Conservation (phyloP, 2,888 invertebrate genomes). For the Seira musarum region DNA sequence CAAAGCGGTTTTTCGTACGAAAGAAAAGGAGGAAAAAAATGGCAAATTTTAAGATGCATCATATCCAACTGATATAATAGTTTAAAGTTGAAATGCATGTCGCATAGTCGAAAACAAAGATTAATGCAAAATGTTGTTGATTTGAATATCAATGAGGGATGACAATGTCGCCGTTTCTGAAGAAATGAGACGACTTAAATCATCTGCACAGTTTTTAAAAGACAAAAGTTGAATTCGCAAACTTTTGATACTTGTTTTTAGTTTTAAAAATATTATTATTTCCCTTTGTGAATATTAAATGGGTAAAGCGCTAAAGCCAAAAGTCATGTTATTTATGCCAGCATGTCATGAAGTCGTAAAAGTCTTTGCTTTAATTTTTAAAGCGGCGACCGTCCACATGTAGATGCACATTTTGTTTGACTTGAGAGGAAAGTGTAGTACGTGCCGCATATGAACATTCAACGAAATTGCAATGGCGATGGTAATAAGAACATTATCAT, state of each 20-base stretch:
- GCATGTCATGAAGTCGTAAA: background rate
- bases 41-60: too few relatives aligned
- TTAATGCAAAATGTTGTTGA: background rate
- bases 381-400: background rate
- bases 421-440: background rate
- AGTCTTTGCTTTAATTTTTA: too few relatives aligned
- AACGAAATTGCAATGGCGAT: background rate
- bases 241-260: too few relatives aligned
- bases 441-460: background rate
- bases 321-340: background rate
- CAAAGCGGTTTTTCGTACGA: background rate
- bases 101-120: background rate
- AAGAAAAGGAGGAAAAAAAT: background rate
- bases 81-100: background rate
- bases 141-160: slow-evolving; percentile 6
- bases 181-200: background rate
- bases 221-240: background rate
- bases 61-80: background rate
- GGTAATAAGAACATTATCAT: too few relatives aligned
- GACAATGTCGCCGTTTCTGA: background rate
- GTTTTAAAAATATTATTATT: too few relatives aligned
- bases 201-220: background rate
- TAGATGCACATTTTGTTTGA: background rate
- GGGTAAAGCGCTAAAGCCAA: too few relatives aligned
- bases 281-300: too few relatives aligned